Evolutionary conservation across 2,888 invertebrate genomes (phyloP).

Genomic region (Dasysyrphus tricinctus): DNA sequence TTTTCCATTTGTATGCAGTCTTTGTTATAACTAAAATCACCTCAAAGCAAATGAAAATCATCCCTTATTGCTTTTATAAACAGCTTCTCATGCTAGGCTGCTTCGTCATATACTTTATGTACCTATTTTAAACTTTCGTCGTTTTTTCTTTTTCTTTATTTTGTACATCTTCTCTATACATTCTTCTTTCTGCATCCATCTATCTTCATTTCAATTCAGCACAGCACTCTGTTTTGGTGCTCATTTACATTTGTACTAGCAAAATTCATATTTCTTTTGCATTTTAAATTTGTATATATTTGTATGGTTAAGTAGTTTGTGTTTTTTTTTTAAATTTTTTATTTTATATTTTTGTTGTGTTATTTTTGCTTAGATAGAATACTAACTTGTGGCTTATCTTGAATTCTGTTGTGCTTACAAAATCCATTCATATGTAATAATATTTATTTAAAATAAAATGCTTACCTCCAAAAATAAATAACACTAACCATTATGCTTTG

Average conservation of each 20-base stretch:
- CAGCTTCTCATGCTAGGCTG: slow-evolving; percentile 3
- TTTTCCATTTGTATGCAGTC: slow-evolving; percentile 73
- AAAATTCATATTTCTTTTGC: slow-evolving; percentile 49
- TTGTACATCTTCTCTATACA: not conserved
- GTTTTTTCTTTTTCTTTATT: slow-evolving; percentile 6
- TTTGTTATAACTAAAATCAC: slow-evolving; percentile 47
- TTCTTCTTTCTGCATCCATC: slow-evolving; percentile 40
- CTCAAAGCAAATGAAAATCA: slow-evolving; percentile 57
- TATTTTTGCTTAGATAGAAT: not conserved
- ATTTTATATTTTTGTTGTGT: not conserved
- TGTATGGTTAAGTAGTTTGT: slow-evolving; percentile 42
- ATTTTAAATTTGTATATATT: slow-evolving; percentile 40
- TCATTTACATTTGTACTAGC: slow-evolving; percentile 59
- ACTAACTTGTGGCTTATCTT: slow-evolving; percentile 49
- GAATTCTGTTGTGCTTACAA: slow-evolving; percentile 40
- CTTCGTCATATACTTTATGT: slow-evolving; percentile 6
- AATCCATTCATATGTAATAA: slow-evolving; percentile 44
- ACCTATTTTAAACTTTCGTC: slow-evolving; percentile 13
- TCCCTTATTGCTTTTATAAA: slow-evolving; percentile 38
- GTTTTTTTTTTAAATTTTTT: slow-evolving; percentile 1
- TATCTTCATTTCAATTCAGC: slow-evolving; percentile 64
- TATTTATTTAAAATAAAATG: slow-evolving; percentile 32
- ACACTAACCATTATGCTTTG: slow-evolving; percentile 74
- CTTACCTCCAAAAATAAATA: slow-evolving; percentile 44
- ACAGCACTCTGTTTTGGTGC: slow-evolving; percentile 38